These are phyloP conservation scores for Epicauta chinensis DNA, from an alignment of 1,140 invertebrate species.

Conservation along the genomic window DNA sequence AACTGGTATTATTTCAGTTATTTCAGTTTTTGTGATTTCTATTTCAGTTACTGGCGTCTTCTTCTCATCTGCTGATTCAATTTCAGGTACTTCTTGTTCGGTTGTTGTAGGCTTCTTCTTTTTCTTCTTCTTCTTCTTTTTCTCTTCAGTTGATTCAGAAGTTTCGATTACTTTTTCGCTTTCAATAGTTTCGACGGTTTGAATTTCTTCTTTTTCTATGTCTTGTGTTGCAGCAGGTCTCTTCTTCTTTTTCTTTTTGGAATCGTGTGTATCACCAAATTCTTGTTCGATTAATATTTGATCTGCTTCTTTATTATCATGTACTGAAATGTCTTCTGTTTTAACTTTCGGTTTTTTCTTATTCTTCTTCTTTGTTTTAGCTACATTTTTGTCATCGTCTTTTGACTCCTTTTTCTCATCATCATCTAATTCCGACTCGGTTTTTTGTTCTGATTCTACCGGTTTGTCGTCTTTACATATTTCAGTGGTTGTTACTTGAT, in stretches of 20 bases:
- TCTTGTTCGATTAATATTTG: too few relatives aligned
- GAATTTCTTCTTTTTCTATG: not conserved
- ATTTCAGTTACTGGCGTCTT: too few relatives aligned
- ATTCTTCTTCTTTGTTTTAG: constrained; percentile 7
- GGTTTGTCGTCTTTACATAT: not conserved
- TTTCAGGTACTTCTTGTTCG: not conserved
- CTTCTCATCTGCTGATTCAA: not conserved
- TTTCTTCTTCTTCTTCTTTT: constrained; percentile 5
- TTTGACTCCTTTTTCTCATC: too few relatives aligned
- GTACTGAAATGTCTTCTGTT: constrained; percentile 31
- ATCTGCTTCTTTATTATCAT: too few relatives aligned
- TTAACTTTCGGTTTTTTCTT: constrained; percentile 26
- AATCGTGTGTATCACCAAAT: too few relatives aligned
- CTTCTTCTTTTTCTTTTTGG: too few relatives aligned
- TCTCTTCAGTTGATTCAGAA: not conserved
- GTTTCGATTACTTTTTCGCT: not conserved
- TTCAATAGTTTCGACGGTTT: not conserved
- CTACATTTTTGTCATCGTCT: not conserved
- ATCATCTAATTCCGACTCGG: too few relatives aligned
- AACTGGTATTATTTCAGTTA: too few relatives aligned
- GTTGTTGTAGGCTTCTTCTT: not conserved
- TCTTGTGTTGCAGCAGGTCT: not conserved
- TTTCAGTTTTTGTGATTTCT: too few relatives aligned
- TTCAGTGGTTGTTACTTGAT: too few relatives aligned
- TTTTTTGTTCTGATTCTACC: constrained; percentile 27